phyloP scores from a whole-genome alignment of 2,888 invertebrate species.

The Pristionchus maxplancki region DNA sequence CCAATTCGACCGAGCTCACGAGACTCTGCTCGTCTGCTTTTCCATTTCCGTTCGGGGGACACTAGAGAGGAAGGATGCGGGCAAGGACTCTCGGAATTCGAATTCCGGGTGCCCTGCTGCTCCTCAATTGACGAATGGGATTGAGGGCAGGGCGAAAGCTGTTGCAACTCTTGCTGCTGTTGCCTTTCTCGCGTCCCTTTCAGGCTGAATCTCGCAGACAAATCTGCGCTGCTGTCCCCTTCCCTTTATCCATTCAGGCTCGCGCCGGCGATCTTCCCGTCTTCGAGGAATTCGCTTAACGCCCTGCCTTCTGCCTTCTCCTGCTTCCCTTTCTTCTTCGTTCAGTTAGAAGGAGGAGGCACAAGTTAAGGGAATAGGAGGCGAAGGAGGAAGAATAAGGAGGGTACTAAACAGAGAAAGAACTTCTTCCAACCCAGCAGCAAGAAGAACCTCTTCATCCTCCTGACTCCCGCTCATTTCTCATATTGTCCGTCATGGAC shows the following conservation, averaged over 20 bases:
- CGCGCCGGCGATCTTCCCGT: slow-evolving; percentile 9
- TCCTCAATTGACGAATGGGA: background rate
- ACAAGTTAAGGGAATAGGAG: background rate
- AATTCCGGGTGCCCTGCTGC: background rate
- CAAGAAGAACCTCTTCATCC: background rate
- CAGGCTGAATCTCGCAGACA: background rate
- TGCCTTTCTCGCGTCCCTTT: background rate
- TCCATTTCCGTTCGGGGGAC: slow-evolving; percentile 13
- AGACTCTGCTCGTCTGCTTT: background rate
- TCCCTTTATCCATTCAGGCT: slow-evolving; percentile 27
- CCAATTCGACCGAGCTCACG: background rate
- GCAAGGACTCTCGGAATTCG: slow-evolving; percentile 1
- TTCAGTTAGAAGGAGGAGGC: background rate
- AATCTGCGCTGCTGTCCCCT: background rate
- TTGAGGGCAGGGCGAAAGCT: background rate
- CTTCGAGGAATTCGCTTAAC: slow-evolving; percentile 26
- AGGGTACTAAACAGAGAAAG: background rate
- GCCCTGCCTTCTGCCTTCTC: background rate
- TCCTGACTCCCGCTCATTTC: slow-evolving; percentile 15
- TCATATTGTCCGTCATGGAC: slow-evolving; percentile 46
- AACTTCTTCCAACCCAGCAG: background rate
- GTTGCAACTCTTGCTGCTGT: background rate
- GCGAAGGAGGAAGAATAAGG: background rate
- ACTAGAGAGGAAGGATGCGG: background rate
- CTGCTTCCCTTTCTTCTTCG: background rate